Conservation (phyloP, 2,888 invertebrate genomes). For the Dasypogon diadema region DNA sequence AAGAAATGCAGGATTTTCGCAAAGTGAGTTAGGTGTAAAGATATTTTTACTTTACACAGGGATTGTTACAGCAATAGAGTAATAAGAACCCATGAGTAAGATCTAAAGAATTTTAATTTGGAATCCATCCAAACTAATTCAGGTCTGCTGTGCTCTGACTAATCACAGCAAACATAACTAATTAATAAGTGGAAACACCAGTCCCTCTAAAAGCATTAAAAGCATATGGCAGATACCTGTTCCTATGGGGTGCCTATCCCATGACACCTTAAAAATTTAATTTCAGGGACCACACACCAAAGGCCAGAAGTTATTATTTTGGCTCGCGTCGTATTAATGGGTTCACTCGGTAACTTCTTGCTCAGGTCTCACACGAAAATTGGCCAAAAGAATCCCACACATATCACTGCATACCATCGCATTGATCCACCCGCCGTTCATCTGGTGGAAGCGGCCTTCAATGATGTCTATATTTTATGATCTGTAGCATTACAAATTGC, state of each 20-base stretch:
- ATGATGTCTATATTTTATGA: slow-evolving; percentile 57
- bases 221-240: slow-evolving; percentile 32
- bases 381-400: slow-evolving; percentile 49
- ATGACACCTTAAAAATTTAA: slow-evolving; percentile 53
- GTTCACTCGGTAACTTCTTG: slow-evolving; percentile 35
- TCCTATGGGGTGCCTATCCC: slow-evolving; percentile 49
- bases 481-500: slow-evolving; percentile 56
- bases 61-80: no score
- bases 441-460: slow-evolving; percentile 31
- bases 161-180: slow-evolving; percentile 40
- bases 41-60: no score
- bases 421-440: slow-evolving; percentile 49
- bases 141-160: slow-evolving; percentile 30
- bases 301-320: slow-evolving; percentile 55
- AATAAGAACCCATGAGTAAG: slow-evolving; percentile 15
- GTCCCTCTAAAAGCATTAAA: slow-evolving; percentile 38
- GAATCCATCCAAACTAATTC: no score
- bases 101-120: not conserved
- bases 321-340: slow-evolving; percentile 58
- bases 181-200: slow-evolving; percentile 45
- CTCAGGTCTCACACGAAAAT: slow-evolving; percentile 41
- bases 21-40: no score
- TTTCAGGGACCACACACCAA: slow-evolving; percentile 56
- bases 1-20: no score
- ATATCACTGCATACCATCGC: slow-evolving; percentile 9